These are phyloP conservation scores for Danaus melanippus DNA, from an alignment of 1,140 invertebrate genomes.

Conservation along the genomic window DNA sequence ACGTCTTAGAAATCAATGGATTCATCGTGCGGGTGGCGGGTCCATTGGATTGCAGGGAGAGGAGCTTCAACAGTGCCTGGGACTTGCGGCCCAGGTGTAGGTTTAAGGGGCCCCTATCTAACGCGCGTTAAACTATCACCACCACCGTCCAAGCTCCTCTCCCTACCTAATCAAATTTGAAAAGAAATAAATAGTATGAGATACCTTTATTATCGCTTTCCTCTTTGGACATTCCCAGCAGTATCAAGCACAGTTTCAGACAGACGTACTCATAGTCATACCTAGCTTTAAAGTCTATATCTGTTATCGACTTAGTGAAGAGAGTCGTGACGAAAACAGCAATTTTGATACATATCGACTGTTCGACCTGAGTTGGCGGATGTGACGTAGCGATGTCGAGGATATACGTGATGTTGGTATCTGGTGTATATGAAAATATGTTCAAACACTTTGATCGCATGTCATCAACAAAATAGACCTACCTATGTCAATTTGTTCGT, in stretches of 20 bases:
- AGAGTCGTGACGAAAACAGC: conserved; percentile 42
- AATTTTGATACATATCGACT: conserved; percentile 37
- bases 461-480: background rate
- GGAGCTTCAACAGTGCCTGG: too few relatives aligned
- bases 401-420: conserved; percentile 46
- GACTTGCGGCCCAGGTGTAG: too few relatives aligned
- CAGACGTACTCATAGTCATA: conserved; percentile 43
- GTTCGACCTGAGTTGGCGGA: conserved; percentile 34
- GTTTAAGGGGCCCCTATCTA: too few relatives aligned
- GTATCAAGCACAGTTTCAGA: conserved; percentile 41
- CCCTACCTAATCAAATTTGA: too few relatives aligned
- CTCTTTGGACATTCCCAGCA: conserved; percentile 39
- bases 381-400: conserved; percentile 42
- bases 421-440: conserved; percentile 20
- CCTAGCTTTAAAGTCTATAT: conserved; percentile 18
- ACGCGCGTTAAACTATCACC: too few relatives aligned
- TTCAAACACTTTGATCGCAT: too few relatives aligned
- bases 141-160: too few relatives aligned
- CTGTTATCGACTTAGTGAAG: conserved; percentile 36
- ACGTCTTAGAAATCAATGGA: too few relatives aligned
- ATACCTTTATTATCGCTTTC: conserved; percentile 53
- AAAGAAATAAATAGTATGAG: too few relatives aligned
- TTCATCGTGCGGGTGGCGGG: too few relatives aligned
- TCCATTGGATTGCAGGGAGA: too few relatives aligned
- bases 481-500: background rate